phyloP scores from a whole-genome alignment of 2,888 invertebrate species.

The Ephialtes manifestator region DNA sequence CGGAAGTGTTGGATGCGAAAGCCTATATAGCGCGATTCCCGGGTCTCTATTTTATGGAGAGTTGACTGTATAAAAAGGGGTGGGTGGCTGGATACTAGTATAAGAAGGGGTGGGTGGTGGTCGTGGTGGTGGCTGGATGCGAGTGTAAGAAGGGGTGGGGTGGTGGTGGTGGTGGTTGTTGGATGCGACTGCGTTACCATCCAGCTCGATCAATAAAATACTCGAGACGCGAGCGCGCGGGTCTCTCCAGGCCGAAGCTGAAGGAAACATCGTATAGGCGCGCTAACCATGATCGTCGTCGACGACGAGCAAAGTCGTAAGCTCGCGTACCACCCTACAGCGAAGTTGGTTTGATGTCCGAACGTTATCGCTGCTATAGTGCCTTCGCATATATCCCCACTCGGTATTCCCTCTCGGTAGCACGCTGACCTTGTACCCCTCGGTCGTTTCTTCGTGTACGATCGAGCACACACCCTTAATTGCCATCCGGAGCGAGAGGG shows the following conservation, averaged over 20 bases:
- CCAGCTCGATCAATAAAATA: constrained; percentile 69
- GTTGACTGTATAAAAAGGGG: neutral
- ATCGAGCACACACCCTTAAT: neutral
- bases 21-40: no score
- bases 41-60: no score
- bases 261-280: constrained; percentile 13
- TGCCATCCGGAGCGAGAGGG: constrained; percentile 2
- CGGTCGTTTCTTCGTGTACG: constrained; percentile 7
- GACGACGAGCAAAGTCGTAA: constrained; percentile 14
- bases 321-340: neutral
- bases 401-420: constrained; percentile 16
- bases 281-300: neutral
- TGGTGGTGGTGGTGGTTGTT: constrained; percentile 20
- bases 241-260: neutral
- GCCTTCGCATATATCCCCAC: neutral
- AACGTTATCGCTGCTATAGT: neutral
- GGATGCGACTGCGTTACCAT: constrained; percentile 68
- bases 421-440: constrained; percentile 13
- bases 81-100: neutral
- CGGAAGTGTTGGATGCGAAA: no score
- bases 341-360: neutral
- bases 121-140: constrained; percentile 5
- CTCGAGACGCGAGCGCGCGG: constrained; percentile 28
- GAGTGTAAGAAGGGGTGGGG: neutral
- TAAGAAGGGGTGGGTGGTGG: constrained; percentile 1